Evolutionary conservation across 2,797 vertebrate genomes (phyloP), one percentile per base, ranked within the genome.

Genomic region (Acrocephalus scirpaceus): DNA sequence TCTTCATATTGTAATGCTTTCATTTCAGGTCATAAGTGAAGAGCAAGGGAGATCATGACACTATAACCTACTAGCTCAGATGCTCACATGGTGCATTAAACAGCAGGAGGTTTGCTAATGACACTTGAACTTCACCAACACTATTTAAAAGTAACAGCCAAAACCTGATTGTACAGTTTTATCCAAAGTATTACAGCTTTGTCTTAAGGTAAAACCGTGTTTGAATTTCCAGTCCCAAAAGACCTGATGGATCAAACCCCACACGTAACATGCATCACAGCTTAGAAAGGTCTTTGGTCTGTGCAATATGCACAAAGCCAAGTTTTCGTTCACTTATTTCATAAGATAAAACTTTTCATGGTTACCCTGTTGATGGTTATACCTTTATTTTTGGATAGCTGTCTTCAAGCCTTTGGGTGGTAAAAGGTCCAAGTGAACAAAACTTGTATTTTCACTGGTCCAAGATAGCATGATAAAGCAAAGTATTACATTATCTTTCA

Each of bases 231-330:
- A 73, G 19, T 23, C 10, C 7, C 42, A 54, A 61, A 57, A 76
- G 3, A 8, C 21, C 12, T 56, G 14, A 29, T 25, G 6, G 57
- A 45, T 44, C 10, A 51, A 57, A 51, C 36, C 17, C 10, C 4
- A 25, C 60, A 7, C 3, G 3, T 7, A 47, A 20, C 2, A 0
- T 1, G 1, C 7, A n/a, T 16, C 9, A 22, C 21, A 58, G 3
- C 2, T 34, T 23, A 23, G 25, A 67, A 60, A 48, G 2, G 4
- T n/a, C 19, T 70, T 72, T 42, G 13, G 7, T 40, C 9, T 56
- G 5, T 76, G 16, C 11, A 48, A 27, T 42, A 42, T 65, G 11
- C 6, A 38, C 13, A 50, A 86, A 23, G 8, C 14, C 2, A 38
- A 13, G 26, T 45, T 83, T 67, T 22, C 57, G 29, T 40, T 53